phyloP scores from a whole-genome alignment of 1,140 invertebrate species.

The Tribolium castaneum region DNA sequence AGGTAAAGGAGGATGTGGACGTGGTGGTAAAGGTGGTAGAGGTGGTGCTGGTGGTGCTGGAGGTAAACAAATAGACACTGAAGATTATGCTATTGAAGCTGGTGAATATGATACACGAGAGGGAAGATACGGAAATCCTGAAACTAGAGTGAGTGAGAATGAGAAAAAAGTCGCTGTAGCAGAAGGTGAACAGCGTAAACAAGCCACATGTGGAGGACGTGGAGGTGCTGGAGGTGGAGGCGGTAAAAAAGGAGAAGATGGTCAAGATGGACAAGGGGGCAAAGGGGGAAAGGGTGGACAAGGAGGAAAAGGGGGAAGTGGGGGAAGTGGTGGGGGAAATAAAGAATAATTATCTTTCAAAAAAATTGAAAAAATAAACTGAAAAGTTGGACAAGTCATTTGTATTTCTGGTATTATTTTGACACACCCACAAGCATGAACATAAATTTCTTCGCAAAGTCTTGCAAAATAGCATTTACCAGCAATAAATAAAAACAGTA shows the following conservation, averaged over 20 bases:
- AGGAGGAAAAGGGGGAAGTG: neutral
- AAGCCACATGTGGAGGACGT: neutral
- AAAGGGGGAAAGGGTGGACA: neutral
- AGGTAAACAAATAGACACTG: neutral
- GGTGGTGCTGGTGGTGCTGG: neutral
- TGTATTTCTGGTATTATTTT: too few relatives aligned
- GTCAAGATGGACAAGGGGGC: neutral
- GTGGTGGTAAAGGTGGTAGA: neutral
- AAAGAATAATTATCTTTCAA: too few relatives aligned
- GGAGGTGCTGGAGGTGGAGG: neutral
- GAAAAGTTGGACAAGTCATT: too few relatives aligned
- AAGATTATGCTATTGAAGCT: neutral
- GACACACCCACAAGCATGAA: neutral
- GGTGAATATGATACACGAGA: neutral
- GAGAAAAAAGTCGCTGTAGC: too few relatives aligned
- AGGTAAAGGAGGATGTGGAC: neutral
- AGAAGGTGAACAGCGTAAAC: neutral
- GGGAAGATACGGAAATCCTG: neutral
- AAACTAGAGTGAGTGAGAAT: too few relatives aligned
- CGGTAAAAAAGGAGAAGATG: neutral
- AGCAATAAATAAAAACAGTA: neutral
- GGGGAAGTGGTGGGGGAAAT: neutral
- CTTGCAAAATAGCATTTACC: neutral
- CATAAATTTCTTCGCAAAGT: neutral
- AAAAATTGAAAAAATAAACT: too few relatives aligned